phyloP scores from a whole-genome alignment of 2,113 vertebrate species.

The Perccottus glenii region DNA sequence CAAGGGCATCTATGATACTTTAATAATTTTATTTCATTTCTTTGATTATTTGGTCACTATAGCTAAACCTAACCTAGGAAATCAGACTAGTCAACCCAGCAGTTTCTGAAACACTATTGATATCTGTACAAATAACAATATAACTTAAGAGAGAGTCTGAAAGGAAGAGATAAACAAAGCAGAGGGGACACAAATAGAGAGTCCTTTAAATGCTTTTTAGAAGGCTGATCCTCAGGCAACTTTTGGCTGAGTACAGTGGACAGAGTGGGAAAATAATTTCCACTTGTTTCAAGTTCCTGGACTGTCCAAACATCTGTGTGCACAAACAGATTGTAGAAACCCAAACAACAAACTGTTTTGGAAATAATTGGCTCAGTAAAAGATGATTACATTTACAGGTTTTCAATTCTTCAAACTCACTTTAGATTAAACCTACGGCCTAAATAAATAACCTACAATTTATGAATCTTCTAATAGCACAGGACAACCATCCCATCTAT shows the following conservation, averaged over 20 bases:
- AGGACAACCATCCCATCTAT: too few species aligned
- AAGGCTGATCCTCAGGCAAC: constrained; percentile 36
- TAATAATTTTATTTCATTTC: too few species aligned
- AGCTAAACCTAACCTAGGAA: constrained; percentile 31
- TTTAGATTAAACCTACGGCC: too few species aligned
- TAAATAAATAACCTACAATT: too few species aligned
- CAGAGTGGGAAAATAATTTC: constrained; percentile 37
- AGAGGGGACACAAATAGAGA: constrained; percentile 57
- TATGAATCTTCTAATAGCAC: too few species aligned
- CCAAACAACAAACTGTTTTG: constrained; percentile 2
- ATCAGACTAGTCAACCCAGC: constrained; percentile 24
- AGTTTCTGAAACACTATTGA: constrained; percentile 39
- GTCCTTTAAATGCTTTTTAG: constrained; percentile 28
- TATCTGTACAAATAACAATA: constrained; percentile 35
- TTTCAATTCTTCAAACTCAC: too few species aligned
- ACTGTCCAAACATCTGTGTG: constrained; percentile 21
- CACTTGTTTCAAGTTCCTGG: constrained; percentile 40
- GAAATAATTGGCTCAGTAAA: constrained; percentile 9
- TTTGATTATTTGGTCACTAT: neutral
- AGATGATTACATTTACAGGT: neutral
- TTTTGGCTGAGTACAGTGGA: constrained; percentile 49
- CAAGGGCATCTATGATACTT: neutral
- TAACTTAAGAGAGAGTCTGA: neutral
- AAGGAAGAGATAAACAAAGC: constrained; percentile 40
- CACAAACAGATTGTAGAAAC: neutral